Evolutionary conservation across 2,888 invertebrate genomes (phyloP), one percentile per base, ranked within the genome.

Genomic region (Furcula furcula): DNA sequence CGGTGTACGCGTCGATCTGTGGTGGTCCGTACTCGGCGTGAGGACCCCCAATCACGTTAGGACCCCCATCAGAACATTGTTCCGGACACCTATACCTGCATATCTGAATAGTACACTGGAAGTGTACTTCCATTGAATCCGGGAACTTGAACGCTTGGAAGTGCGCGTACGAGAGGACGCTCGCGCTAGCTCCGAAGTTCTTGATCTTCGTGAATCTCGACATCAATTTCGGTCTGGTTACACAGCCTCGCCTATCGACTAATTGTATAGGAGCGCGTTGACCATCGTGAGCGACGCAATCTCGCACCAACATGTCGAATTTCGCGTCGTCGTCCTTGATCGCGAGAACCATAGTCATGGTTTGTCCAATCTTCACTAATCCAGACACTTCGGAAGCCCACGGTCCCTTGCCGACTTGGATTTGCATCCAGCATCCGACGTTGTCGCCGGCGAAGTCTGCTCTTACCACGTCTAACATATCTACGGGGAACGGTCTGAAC

Each of bases 401-500:
- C 0, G 97, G 97, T 12, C 97, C 97, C 72, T 96, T 97, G 22
- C 97, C 97, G 2, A 97, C 96, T 89, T 98, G 97, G 52, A 98
- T 97, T 73, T 97, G 97, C 97, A 98, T 97, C 97, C 97, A 98
- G 82, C 97, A 97, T 10, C 97, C 97, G 1, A 97, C 97, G 66
- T 98, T 98, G 64, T 98, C 97, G 0, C 97, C 97, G 37, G 97
- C 97, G 55, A 98, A 98, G 64, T 97, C 97, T 2, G 97, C 97
- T 32, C 97, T 88, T n/a, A 97, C 97, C 3, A 97, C 97, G 74
- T 97, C 97, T 33, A 97, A 70, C 97, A 97, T 97, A 71, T 97
- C 97, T 1, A 98, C 97, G 0, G 97, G 97, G 92, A 97, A 97
- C 0, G 97, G 97, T 33, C 97, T 88, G 87, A 97, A 97, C 0